Percentiles rank a stretch among this genome's conserved stretches.
Conservation (phyloP, 2,888 invertebrate genomes). For the Agrilus biguttatus region DNA sequence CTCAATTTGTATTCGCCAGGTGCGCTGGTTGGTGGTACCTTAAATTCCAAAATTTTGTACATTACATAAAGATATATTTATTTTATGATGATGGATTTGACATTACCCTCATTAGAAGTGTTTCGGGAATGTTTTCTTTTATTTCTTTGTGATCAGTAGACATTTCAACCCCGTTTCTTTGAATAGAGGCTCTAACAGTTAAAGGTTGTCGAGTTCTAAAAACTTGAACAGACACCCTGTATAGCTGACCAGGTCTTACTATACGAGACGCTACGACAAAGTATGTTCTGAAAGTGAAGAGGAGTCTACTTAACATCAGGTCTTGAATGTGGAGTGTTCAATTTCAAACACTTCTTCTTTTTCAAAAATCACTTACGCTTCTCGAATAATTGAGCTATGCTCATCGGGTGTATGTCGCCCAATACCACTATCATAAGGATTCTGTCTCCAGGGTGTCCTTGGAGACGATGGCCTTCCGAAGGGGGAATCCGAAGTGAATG, state of each 20-base stretch:
- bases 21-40: conserved; percentile 75
- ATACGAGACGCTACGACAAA: conserved; percentile 84
- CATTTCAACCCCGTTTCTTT: conserved; percentile 79
- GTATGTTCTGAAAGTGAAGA: conserved; percentile 54
- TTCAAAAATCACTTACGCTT: conserved; percentile 20
- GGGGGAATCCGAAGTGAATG: conserved; percentile 5
- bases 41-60: conserved; percentile 8
- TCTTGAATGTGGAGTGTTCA: too few relatives aligned
- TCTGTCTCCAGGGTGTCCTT: conserved; percentile 4
- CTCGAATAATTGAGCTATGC: conserved; percentile 20
- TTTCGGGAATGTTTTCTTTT: conserved; percentile 76
- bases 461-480: conserved; percentile 5
- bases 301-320: too few relatives aligned
- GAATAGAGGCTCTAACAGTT: conserved; percentile 76
- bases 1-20: conserved; percentile 66
- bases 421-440: conserved; percentile 7
- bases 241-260: conserved; percentile 83
- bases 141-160: conserved; percentile 69
- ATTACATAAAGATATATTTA: neutral
- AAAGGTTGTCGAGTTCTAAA: conserved; percentile 65
- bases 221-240: conserved; percentile 75
- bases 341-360: neutral
- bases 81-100: neutral
- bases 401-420: conserved; percentile 7
- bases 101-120: conserved; percentile 70